Conservation (phyloP, 2,113 vertebrate genomes). For the Prunella fulvescens region DNA sequence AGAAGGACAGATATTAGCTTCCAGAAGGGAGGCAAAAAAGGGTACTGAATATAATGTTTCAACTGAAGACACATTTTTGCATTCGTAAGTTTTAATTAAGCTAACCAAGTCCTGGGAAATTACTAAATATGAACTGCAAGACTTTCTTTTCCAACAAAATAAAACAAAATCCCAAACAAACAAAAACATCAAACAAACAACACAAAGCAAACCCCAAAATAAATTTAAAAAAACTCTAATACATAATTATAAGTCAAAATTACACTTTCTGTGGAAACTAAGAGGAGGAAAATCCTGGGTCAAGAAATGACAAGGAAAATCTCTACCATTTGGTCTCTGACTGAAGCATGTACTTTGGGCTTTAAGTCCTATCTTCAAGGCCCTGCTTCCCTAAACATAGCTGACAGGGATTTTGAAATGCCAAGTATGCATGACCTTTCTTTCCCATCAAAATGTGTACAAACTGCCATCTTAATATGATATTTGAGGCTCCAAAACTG, state of each 20-base stretch:
- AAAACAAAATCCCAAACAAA: accelerated
- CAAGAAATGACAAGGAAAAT: neutral
- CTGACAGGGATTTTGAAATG: neutral
- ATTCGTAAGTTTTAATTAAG: neutral
- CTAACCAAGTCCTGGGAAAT: neutral
- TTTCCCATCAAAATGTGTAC: neutral
- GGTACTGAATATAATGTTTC: neutral
- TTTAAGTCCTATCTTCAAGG: neutral
- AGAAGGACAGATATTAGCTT: neutral
- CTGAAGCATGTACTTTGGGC: neutral
- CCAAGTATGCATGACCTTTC: neutral
- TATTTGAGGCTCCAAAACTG: neutral
- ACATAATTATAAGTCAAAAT: neutral
- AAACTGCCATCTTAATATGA: neutral
- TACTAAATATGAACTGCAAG: neutral
- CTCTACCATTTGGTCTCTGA: neutral
- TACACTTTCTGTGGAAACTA: neutral
- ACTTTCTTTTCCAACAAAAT: neutral
- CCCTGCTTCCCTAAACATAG: neutral
- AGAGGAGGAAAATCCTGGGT: neutral
- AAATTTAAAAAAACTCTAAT: neutral
- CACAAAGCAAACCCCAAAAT: neutral
- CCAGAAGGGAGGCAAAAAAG: neutral
- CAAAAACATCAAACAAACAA: neutral
- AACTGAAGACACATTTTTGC: neutral